These are phyloP conservation scores for Cricetomys ansorgei DNA, from an alignment of 2,113 vertebrate species.

Conservation along the genomic window DNA sequence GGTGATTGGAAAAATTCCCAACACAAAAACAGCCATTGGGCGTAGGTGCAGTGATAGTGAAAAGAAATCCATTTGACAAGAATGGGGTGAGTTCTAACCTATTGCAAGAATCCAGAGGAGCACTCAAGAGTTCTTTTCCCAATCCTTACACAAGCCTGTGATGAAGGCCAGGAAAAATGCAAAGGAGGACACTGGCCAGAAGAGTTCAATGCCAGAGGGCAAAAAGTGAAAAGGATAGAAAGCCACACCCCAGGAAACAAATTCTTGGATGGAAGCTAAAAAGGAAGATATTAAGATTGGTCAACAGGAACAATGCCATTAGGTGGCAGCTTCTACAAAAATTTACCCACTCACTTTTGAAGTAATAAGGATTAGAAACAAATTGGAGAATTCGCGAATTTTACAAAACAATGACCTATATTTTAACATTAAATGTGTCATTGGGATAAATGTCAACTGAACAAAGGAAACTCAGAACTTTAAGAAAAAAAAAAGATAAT, in stretches of 20 bases:
- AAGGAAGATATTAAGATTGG: slow-evolving; percentile 18
- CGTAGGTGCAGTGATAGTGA: background rate
- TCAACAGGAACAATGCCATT: slow-evolving; percentile 3
- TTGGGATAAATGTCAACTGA: slow-evolving; percentile 60
- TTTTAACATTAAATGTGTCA: slow-evolving; percentile 28
- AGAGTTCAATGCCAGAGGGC: slow-evolving; percentile 14
- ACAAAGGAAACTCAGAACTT: slow-evolving; percentile 53
- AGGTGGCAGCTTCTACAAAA: slow-evolving; percentile 27
- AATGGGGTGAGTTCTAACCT: background rate
- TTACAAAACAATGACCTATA: slow-evolving; percentile 42
- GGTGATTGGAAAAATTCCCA: slow-evolving; percentile 2
- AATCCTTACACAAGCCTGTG: background rate
- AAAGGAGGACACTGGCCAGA: background rate
- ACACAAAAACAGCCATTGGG: background rate
- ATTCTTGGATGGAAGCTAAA: background rate
- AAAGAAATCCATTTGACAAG: background rate
- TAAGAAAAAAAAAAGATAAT: background rate
- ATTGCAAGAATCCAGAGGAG: background rate
- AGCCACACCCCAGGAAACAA: slow-evolving; percentile 36
- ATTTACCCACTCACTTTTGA: slow-evolving; percentile 34
- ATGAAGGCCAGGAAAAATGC: background rate
- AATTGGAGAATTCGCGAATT: slow-evolving; percentile 35
- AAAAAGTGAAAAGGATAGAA: slow-evolving; percentile 18
- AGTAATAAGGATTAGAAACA: slow-evolving; percentile 40
- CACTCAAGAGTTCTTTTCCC: background rate